Evolutionary conservation across 2,797 vertebrate genomes (phyloP), one percentile per base, ranked within the genome.

Genomic region (Poecilia wingei): DNA sequence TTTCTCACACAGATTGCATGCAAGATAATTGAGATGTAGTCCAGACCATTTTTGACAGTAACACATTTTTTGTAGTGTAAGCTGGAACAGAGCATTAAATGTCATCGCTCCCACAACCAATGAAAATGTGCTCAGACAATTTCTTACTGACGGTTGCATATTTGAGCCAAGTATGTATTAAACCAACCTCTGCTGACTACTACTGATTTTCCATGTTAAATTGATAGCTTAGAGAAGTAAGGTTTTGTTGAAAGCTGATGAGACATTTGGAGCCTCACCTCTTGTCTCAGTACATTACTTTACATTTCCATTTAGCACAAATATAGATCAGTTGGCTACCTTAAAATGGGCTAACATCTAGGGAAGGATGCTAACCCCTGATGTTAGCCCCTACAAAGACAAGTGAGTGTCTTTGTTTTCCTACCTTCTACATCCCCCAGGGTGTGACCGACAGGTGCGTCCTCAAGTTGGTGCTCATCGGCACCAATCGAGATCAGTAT

Each of bases 1-100:
- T 45, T 74, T 83, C 80, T 74, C 33, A 75, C 81, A 57, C 55
- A 22, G 61, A 3, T 57, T 6, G 0, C 18, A 68, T 39, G 12
- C 31, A 14, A 59, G 7, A 61, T 77, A 71, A 47, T 69, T 28
- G 41, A 72, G 25, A 70, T 72, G 8, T 25, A 41, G 47, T 66
- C 18, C 69, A 76, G 28, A 43, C 28, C 31, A 46, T 55, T 12
- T 70, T 53, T 70, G 16, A 70, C 64, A 55, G 8, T 13, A 59
- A 59, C 18, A 13, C 2, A 16, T 72, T 33, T 78, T 61, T 66
- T 66, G 8, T 22, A 39, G 20, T 51, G 22, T 39, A 49, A 57
- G 1, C 10, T 64, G 16, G 46, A n/a, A 28, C 25, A 51, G 51
- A 18, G 20, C 33, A 28, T 49, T n/a, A n/a, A 36, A 47, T 46